These are phyloP conservation scores for Cacoxenus indagator DNA, from an alignment of 2,888 invertebrate species.

Conservation along the genomic window DNA sequence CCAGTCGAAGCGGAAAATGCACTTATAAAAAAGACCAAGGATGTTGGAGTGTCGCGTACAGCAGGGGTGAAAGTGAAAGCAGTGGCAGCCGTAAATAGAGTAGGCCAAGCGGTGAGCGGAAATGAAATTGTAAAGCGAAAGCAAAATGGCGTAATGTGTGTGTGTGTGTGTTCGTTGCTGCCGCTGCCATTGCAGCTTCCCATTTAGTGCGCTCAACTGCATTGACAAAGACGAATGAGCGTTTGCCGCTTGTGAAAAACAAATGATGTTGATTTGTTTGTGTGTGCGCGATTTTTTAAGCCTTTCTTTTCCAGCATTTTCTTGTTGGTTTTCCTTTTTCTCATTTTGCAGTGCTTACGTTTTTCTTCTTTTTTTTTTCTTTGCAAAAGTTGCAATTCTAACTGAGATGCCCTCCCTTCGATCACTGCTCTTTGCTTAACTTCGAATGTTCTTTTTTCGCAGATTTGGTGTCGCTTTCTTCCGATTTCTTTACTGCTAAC, in stretches of 20 bases:
- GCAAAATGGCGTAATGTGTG: constrained; percentile 19
- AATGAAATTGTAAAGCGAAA: constrained; percentile 17
- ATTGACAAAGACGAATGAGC: constrained; percentile 28
- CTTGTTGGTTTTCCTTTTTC: not conserved
- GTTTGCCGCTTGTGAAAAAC: constrained; percentile 13
- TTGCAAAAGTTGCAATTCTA: not conserved
- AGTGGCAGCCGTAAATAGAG: not conserved
- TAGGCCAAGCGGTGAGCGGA: not conserved
- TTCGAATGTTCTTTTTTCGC: not conserved
- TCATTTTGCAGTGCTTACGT: too few species aligned
- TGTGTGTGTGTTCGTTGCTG: not conserved
- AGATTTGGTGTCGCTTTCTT: not conserved
- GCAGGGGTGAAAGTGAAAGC: not conserved
- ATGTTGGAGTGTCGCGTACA: not conserved
- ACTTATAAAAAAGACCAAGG: constrained; percentile 21
- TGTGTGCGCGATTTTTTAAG: not conserved
- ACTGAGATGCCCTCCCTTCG: not conserved
- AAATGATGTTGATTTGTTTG: too few species aligned
- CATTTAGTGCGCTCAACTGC: not conserved
- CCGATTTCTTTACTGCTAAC: not conserved
- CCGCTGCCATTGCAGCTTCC: not conserved
- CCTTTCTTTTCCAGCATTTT: not conserved
- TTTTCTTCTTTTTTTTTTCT: too few species aligned
- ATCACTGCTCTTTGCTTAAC: not conserved
- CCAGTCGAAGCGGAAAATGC: constrained; percentile 16